A percentile compares a stretch with the other conserved stretches of the same genome.
These are phyloP conservation scores for Sycophila texana DNA, from an alignment of 2,888 invertebrate species.

Conservation along the genomic window DNA sequence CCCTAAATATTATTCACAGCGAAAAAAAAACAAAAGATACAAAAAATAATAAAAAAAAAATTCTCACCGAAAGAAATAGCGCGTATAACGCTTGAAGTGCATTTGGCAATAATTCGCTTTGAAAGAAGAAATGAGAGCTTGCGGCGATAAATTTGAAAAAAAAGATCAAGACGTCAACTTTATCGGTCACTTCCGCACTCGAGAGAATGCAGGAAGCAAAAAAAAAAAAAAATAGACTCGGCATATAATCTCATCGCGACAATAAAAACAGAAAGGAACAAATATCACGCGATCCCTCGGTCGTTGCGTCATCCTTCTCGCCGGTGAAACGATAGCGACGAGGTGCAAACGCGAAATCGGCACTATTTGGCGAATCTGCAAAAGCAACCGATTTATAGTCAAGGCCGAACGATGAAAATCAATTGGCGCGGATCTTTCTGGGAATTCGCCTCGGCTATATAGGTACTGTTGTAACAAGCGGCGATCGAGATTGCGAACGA, in stretches of 20 bases:
- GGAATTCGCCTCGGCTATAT: neutral
- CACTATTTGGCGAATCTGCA: neutral
- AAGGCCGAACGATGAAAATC: neutral
- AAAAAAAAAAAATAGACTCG: neutral
- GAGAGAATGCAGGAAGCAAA: constrained; percentile 6
- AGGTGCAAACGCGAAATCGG: neutral
- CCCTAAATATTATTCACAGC: too few relatives aligned
- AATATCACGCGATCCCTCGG: neutral
- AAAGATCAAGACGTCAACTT: too few relatives aligned
- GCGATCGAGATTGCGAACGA: too few relatives aligned
- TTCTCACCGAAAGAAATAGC: too few relatives aligned
- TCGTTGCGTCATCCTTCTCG: constrained; percentile 23
- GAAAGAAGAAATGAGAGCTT: too few relatives aligned
- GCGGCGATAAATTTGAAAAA: too few relatives aligned
- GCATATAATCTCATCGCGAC: neutral
- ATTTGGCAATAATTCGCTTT: too few relatives aligned
- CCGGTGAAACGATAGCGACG: constrained; percentile 15
- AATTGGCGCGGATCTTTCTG: neutral
- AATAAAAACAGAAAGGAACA: neutral
- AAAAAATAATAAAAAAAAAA: too few relatives aligned
- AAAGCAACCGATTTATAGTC: neutral
- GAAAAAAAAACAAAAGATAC: too few relatives aligned
- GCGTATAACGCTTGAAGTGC: too few relatives aligned
- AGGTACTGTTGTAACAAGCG: too few relatives aligned
- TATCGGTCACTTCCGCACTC: neutral